Base-by-base conservation (phyloP, 1,140 invertebrate species). In the Fragariocoptes setiger region DNA sequence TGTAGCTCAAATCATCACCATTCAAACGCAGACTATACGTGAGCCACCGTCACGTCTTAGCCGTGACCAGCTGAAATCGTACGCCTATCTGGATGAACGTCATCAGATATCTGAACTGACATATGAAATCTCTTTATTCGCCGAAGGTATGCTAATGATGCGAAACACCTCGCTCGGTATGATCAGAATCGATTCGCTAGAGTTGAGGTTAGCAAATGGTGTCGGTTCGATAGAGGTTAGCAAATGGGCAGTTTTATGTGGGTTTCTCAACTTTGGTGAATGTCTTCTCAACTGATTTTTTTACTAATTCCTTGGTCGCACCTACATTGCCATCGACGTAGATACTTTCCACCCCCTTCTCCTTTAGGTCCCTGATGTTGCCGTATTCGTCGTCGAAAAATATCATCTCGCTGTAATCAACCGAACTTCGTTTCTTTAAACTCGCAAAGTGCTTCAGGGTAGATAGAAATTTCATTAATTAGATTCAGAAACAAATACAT, bases 141-240 rank as follows among this genome's bases (percentile, higher is more conserved):
- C 85, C 25, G 77, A 86, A 58, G 86, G 85, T 21, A 78, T 94
- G 46, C 61, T 88, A 8, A 76, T 77, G 56, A 83, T 94, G 73
- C 74, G 85, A 58, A 83, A 74, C 42, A 92, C 86, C 4, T 61
- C 92, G 35, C 73, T 94, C n/a, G 86, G 88, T 19, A 76, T 94
- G 19, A 74, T 94, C 40, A 60, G 64, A 59, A 69, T 95, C 38
- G 83, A 97, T 61, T 83, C 86, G 2, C 83, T n/a, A n/a, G n/a
- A n/a, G n/a, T n/a, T n/a, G n/a, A n/a, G n/a, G n/a, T n/a, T n/a
- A n/a, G n/a, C n/a, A n/a, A n/a, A n/a, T n/a, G n/a, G n/a, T n/a
- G n/a, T n/a, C n/a, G n/a, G n/a, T n/a, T n/a, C n/a, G n/a, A n/a
- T n/a, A n/a, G n/a, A n/a, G n/a, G n/a, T n/a, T n/a, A n/a, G n/a